A percentile compares a stretch with the other conserved stretches of the same genome.
phyloP scores from a whole-genome alignment of 2,797 vertebrate species.

The Scleropages formosus region DNA sequence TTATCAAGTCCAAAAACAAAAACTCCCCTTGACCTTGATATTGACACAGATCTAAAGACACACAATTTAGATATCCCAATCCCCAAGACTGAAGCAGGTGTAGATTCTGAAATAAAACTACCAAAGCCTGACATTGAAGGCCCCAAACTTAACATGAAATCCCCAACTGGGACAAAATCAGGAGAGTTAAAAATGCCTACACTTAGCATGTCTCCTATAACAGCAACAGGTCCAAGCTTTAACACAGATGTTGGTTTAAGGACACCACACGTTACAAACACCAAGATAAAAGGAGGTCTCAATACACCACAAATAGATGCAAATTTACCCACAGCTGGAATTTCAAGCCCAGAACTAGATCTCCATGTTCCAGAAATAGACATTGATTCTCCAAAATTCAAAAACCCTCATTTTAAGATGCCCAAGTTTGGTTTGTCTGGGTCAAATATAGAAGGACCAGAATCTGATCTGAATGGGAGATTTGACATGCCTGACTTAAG shows the following conservation, averaged over 20 bases:
- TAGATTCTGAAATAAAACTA: constrained; percentile 40
- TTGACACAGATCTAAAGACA: constrained; percentile 1
- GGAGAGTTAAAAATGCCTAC: constrained; percentile 9
- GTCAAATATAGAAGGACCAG: constrained; percentile 40
- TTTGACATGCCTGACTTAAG: constrained; percentile 45
- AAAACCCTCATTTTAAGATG: constrained; percentile 54
- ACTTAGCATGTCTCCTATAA: constrained; percentile 34
- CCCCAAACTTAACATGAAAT: constrained; percentile 40
- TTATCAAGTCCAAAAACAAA: constrained; percentile 10
- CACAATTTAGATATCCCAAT: constrained; percentile 7
- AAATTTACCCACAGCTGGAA: constrained; percentile 33
- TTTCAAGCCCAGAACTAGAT: constrained; percentile 45
- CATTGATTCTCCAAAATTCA: constrained; percentile 50
- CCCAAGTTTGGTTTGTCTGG: constrained; percentile 49
- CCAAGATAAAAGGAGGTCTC: constrained; percentile 41
- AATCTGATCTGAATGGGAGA: constrained; percentile 23
- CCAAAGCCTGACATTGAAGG: constrained; percentile 45
- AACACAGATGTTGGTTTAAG: constrained; percentile 24
- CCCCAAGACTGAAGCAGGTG: constrained; percentile 28
- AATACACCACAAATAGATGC: constrained; percentile 48
- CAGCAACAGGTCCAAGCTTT: constrained; percentile 39
- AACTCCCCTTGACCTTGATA: constrained; percentile 12
- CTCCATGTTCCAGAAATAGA: constrained; percentile 45
- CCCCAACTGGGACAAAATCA: constrained; percentile 31
- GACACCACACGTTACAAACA: constrained; percentile 24